Conservation (phyloP, 2,888 invertebrate species). For the Ichneumon xanthorius region DNA sequence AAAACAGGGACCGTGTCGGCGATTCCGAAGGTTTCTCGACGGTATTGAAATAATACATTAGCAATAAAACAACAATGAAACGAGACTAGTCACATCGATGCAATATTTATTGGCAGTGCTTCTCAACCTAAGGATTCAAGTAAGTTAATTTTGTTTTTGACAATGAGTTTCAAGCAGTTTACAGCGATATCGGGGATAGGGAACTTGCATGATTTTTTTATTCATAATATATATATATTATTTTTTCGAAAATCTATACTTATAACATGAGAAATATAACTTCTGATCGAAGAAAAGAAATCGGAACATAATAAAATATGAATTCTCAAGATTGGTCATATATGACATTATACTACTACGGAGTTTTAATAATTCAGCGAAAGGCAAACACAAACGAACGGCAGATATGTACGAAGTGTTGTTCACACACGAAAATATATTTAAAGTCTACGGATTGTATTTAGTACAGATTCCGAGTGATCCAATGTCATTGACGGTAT, state of each 20-base stretch:
- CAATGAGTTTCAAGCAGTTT: constrained; percentile 28
- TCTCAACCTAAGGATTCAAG: constrained; percentile 37
- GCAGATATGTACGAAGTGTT: neutral
- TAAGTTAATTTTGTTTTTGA: constrained; percentile 19
- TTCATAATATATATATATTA: neutral
- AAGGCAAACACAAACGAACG: neutral
- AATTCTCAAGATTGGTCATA: no score
- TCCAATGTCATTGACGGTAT: neutral
- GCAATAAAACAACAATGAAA: constrained; percentile 19
- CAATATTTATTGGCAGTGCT: constrained; percentile 63
- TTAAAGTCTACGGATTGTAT: neutral
- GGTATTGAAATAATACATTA: constrained; percentile 25
- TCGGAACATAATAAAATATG: no score
- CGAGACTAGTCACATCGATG: constrained; percentile 49
- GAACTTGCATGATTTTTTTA: neutral
- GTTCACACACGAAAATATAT: neutral
- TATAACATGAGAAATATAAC: no score
- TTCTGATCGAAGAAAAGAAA: no score
- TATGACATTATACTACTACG: neutral
- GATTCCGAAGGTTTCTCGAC: neutral
- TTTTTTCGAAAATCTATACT: no score
- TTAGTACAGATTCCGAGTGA: neutral
- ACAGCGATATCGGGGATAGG: neutral
- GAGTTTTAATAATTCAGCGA: neutral
- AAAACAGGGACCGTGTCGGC: neutral